Percentiles rank a stretch among this genome's conserved stretches.
These are phyloP conservation scores for Drosophila neotestacea DNA, from an alignment of 2,888 invertebrate genomes.

Conservation along the genomic window DNA sequence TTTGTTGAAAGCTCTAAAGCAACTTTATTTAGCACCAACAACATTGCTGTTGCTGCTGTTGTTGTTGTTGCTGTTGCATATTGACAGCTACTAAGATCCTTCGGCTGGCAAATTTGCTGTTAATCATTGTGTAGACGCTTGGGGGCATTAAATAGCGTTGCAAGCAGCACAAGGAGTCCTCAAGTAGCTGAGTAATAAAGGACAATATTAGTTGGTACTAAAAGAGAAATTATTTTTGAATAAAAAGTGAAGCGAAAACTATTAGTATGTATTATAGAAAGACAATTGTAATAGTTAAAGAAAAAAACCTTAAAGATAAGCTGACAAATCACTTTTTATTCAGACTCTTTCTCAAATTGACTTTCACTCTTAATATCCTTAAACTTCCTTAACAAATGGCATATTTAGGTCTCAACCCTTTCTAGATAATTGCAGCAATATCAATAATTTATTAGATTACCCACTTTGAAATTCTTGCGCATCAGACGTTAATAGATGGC, in stretches of 20 bases:
- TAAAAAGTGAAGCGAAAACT: no score
- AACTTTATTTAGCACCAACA: conserved; percentile 16
- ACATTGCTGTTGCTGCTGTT: conserved; percentile 7
- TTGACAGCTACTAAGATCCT: conserved; percentile 58
- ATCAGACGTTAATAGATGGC: conserved; percentile 37
- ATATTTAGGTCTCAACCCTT: conserved; percentile 1
- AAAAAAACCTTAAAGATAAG: background rate
- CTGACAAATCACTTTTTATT: background rate
- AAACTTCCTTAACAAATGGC: background rate
- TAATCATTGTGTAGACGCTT: conserved; percentile 60
- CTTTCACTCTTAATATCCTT: conserved; percentile 9
- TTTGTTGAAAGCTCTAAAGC: conserved; percentile 39
- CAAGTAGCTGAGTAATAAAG: background rate
- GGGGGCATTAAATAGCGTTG: conserved; percentile 18
- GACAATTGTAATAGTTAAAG: background rate
- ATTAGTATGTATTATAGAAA: no score
- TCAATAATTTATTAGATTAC: conserved; percentile 35
- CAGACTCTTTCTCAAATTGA: background rate
- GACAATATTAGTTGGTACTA: background rate
- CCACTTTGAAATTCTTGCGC: conserved; percentile 23
- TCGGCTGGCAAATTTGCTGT: conserved; percentile 54
- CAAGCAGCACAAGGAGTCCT: conserved; percentile 1
- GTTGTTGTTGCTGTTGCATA: conserved; percentile 44
- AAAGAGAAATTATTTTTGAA: background rate
- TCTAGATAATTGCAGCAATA: conserved; percentile 9